These are phyloP conservation scores for Tupiocoris notatus DNA, from an alignment of 2,888 invertebrate genomes.

Conservation along the genomic window DNA sequence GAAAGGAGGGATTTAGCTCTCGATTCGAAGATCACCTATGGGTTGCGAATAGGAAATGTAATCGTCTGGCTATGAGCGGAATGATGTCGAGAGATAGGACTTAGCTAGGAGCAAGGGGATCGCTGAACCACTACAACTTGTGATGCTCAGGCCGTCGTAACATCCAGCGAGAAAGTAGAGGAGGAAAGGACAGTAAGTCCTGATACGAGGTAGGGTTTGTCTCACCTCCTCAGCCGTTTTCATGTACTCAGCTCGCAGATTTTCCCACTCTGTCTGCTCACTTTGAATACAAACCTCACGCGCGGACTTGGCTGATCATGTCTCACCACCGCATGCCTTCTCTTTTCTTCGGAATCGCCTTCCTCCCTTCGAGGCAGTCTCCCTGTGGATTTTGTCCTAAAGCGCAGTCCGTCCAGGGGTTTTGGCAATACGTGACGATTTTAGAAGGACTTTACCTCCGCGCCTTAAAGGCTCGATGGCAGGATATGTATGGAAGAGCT, in stretches of 20 bases:
- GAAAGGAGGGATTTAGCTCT: no score
- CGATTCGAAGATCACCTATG: neutral
- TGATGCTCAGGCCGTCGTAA: neutral
- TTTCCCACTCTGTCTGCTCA: neutral
- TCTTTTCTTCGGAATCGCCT: neutral
- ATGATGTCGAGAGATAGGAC: neutral
- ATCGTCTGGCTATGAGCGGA: neutral
- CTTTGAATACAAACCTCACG: slow-evolving; percentile 38
- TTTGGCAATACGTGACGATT: neutral
- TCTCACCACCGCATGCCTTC: neutral
- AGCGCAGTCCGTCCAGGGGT: neutral
- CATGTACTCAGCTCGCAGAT: no score
- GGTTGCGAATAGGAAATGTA: neutral
- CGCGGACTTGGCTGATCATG: neutral
- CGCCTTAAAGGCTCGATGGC: neutral
- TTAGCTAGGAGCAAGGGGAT: neutral
- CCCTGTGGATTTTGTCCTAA: neutral
- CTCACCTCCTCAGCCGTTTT: neutral
- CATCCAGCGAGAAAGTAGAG: neutral
- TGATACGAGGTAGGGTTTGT: neutral
- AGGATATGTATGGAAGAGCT: neutral
- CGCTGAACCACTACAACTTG: neutral
- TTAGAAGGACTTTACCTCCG: neutral
- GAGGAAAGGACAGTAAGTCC: neutral
- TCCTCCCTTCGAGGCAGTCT: neutral